A percentile compares a stretch with the other conserved stretches of the same genome.
Conservation (phyloP, 2,113 vertebrate species). For the Sisor rabdophorus region DNA sequence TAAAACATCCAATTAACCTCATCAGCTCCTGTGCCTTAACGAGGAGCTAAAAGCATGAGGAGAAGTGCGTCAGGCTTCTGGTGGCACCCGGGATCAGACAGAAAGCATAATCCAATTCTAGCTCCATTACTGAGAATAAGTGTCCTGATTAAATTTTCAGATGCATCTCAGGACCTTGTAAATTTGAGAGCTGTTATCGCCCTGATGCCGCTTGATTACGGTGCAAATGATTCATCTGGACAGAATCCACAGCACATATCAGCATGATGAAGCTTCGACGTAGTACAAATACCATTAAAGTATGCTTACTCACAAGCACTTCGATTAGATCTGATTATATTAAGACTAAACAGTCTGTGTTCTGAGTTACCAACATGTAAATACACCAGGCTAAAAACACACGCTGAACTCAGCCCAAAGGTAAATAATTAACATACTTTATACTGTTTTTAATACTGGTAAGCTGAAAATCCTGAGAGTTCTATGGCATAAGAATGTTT, state of each 20-base stretch:
- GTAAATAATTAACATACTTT: neutral
- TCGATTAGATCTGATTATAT: slow-evolving; percentile 32
- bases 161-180: slow-evolving; percentile 56
- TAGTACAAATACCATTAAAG: slow-evolving; percentile 37
- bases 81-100: slow-evolving; percentile 49
- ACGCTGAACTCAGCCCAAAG: neutral
- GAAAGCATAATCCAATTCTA: slow-evolving; percentile 60
- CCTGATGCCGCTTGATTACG: slow-evolving; percentile 53
- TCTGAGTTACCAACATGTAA: slow-evolving; percentile 17
- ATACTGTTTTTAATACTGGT: too few relatives aligned
- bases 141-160: slow-evolving; percentile 64
- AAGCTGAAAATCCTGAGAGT: too few relatives aligned
- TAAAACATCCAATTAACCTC: slow-evolving; percentile 62
- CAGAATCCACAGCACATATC: slow-evolving; percentile 26
- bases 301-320: slow-evolving; percentile 34
- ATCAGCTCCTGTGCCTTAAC: slow-evolving; percentile 56
- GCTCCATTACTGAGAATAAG: slow-evolving; percentile 64
- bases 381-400: neutral
- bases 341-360: slow-evolving; percentile 17
- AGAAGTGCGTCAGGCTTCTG: slow-evolving; percentile 32
- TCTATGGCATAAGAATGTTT: neutral
- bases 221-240: slow-evolving; percentile 48
- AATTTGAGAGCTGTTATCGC: slow-evolving; percentile 55
- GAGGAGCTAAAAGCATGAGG: slow-evolving; percentile 48
- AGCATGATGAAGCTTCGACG: slow-evolving; percentile 8